Percentiles rank a stretch among this genome's conserved stretches.
Evolutionary conservation across 2,797 vertebrate species (phyloP).

Genomic region (Micropoecilia bifurca): DNA sequence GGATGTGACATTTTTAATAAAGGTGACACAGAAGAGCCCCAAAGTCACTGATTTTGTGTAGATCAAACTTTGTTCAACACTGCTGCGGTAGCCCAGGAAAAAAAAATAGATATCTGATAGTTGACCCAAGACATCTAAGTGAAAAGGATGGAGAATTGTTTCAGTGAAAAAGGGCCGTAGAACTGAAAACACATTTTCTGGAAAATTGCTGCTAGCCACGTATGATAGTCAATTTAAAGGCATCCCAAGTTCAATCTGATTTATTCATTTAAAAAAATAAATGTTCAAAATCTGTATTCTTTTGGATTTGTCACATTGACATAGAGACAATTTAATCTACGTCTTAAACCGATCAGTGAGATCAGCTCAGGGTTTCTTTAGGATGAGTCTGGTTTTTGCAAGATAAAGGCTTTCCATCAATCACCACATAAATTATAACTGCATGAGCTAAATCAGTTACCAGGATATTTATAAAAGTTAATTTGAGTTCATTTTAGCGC

Average conservation of each 20-base stretch:
- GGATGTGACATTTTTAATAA: not conserved
- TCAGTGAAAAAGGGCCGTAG: not conserved
- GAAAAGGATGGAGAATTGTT: too few species aligned
- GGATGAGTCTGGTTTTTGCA: not conserved
- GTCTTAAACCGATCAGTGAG: slow-evolving; percentile 1
- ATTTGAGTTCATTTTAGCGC: not conserved
- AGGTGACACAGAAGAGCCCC: not conserved
- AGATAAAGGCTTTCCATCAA: slow-evolving; percentile 29
- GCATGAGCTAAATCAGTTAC: not conserved
- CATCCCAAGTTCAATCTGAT: slow-evolving; percentile 3
- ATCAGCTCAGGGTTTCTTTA: slow-evolving; percentile 7
- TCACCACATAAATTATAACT: slow-evolving; percentile 2
- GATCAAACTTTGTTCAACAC: not conserved
- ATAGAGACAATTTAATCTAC: slow-evolving; percentile 2
- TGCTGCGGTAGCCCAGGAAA: not conserved
- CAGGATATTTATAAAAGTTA: not conserved
- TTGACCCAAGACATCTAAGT: not conserved
- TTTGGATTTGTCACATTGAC: slow-evolving; percentile 10
- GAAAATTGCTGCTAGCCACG: too few species aligned
- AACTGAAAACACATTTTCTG: not conserved
- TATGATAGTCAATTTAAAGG: slow-evolving; percentile 3
- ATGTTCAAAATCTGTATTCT: slow-evolving; percentile 12
- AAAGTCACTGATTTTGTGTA: slow-evolving; percentile 7
- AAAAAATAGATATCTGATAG: not conserved
- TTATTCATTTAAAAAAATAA: slow-evolving; percentile 5